Base-by-base conservation (phyloP, 2,888 invertebrate genomes). In the Rhopalosiphum nymphaeae region DNA sequence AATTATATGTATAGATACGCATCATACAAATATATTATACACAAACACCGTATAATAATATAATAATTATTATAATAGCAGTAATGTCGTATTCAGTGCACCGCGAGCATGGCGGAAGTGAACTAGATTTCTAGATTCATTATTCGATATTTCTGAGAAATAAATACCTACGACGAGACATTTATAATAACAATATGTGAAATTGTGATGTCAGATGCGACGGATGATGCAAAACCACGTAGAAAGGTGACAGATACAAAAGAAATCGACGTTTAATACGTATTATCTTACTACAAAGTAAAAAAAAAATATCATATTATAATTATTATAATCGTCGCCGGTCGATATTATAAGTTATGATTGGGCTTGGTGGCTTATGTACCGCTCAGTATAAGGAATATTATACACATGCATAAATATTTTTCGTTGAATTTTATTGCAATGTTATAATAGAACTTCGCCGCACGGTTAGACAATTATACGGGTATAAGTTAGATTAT, bases 51-150 rank as follows among this genome's bases (percentile, higher is more conserved):
- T 78, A 21, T 78, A 78, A 78, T 78, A 78, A 78, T 78, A 78
- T 78, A 36, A 78, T 78, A 36, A 78, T 78, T 78, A 42, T 78
- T 78, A 16, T 36, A 78, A 78, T 78, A 36, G 36, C 36, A 7
- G 49, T 53, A 36, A 9, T 78, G 21, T 21, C 36, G 21, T 36
- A 42, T 21, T 78, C 78, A 67, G 36, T 42, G 36, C 36, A 78
- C 78, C 36, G 36, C 78, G 3, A 21, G 78, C 78, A 36, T 21
- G n/a, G n/a, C 67, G n/a, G 67, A 67, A 42, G 16, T 67, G 67
- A 36, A 78, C 78, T 78, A 78, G 78, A 78, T 78, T 78, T 78
- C 78, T 78, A 78, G n/a, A 78, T 36, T 78, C 36, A 78, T 78
- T 36, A 78, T 78, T 78, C 2, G 78, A 78, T 78, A 36, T 78